These are phyloP conservation scores for Zaprionus lineosus DNA, from an alignment of 2,888 invertebrate species.

Conservation along the genomic window DNA sequence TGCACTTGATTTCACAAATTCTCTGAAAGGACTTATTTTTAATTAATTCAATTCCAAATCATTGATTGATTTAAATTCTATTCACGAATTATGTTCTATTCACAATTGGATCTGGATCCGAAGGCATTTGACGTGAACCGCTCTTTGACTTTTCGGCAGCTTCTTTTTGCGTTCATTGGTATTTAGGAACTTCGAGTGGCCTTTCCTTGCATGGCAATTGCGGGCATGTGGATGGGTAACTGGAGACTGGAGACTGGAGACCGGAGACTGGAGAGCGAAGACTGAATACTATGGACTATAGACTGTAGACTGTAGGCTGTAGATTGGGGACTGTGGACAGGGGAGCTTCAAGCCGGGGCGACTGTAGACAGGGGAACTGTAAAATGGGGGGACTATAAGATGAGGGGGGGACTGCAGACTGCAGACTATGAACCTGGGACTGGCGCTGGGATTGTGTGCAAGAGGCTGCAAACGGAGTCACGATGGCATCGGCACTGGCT, in stretches of 20 bases:
- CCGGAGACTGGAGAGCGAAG: not conserved
- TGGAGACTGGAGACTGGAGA: not conserved
- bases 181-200: constrained; percentile 28
- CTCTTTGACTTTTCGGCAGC: constrained; percentile 25
- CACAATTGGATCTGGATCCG: not conserved
- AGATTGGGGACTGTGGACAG: no score
- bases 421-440: not conserved
- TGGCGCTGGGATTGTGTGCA: not conserved
- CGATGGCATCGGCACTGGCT: constrained; percentile 37
- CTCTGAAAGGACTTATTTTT: no score
- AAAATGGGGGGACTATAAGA: no score
- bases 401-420: no score
- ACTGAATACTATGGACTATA: not conserved
- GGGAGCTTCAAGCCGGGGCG: no score
- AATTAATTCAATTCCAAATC: no score
- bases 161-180: constrained; percentile 26
- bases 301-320: no score
- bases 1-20: no score
- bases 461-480: constrained; percentile 33
- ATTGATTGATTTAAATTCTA: no score
- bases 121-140: not conserved
- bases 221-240: constrained; percentile 15
- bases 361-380: no score
- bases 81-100: no score
- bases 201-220: constrained; percentile 35